Percentiles rank a stretch among this genome's conserved stretches.
Conservation (phyloP, 1,140 invertebrate species). For the Drosophila albomicans region DNA sequence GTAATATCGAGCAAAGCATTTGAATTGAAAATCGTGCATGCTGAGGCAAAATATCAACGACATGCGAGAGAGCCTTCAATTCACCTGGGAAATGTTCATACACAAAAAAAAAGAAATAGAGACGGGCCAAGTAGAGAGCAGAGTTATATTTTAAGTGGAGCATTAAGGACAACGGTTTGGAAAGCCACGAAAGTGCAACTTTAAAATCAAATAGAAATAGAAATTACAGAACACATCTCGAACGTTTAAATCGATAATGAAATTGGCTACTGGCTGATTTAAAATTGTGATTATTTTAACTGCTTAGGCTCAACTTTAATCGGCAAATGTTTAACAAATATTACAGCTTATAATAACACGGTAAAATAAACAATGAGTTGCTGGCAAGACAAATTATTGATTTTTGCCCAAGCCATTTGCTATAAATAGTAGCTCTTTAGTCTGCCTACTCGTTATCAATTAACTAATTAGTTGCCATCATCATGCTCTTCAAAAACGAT, state of each 20-base stretch:
- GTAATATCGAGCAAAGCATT: constrained; percentile 64
- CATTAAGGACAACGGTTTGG: too few species aligned
- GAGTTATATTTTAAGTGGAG: too few species aligned
- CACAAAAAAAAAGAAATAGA: constrained; percentile 24
- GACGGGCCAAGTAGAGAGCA: not conserved
- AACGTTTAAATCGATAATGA: too few species aligned
- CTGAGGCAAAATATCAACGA: constrained; percentile 59
- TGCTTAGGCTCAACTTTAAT: too few species aligned
- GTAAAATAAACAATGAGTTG: too few species aligned
- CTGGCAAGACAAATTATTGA: not conserved
- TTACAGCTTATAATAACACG: not conserved
- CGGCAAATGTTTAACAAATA: too few species aligned
- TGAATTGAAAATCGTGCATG: constrained; percentile 75
- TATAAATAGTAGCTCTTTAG: not conserved
- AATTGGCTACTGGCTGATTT: too few species aligned
- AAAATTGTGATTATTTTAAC: too few species aligned
- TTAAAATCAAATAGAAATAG: too few species aligned
- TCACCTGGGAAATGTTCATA: constrained; percentile 46
- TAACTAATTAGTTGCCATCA: constrained; percentile 36
- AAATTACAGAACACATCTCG: too few species aligned
- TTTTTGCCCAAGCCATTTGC: not conserved
- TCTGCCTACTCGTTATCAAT: constrained; percentile 2
- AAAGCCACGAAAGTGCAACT: too few species aligned
- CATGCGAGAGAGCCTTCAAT: constrained; percentile 50
- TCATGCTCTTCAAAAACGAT: constrained; percentile 19